Base-by-base conservation (phyloP, 2,888 invertebrate species). In the Drepana falcataria region DNA sequence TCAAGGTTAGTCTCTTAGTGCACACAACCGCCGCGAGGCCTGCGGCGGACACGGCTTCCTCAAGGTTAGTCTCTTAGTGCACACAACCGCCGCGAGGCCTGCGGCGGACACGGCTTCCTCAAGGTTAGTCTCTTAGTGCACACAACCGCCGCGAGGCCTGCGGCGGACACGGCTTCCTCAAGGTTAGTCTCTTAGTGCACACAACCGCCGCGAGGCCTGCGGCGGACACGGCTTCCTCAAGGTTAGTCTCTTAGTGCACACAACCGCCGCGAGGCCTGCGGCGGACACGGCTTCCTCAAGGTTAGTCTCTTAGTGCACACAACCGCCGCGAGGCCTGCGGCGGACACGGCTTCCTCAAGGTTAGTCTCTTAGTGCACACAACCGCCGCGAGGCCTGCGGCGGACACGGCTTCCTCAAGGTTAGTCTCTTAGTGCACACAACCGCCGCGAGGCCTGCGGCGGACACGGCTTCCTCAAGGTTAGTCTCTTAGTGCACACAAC, bases 271-370 rank as follows among this genome's bases (percentile, higher is more conserved):
- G 96, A 97, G 83, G 96, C 96, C 0, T 97, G 97, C 82, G 97
- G 97, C 0, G 97, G 97, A 5, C 96, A 97, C 79, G 97, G 97
- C 0, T 75, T 66, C 47, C 54, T 78, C 2, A 78, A 75, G 69
- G 79, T 76, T n/a, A 55, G 37, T 4, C 21, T 21, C 21, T 21
- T 21, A 4, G 33, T 3, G 48, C 49, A 9, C 40, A n/a, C n/a
- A n/a, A n/a, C n/a, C n/a, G 95, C 71, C 85, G 97, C 53, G 96
- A 97, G 83, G 96, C 96, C 0, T 97, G 97, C 82, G 97, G 97
- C 0, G 97, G 97, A 5, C 96, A 97, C 79, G 97, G 97, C 0
- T 75, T 66, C 47, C 54, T 78, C 2, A 78, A 75, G 69, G 79
- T 76, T n/a, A 55, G 37, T 4, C 21, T 21, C 21, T 21, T 21